Conservation (phyloP, 2,888 invertebrate species). For the Sussaba pulchella region DNA sequence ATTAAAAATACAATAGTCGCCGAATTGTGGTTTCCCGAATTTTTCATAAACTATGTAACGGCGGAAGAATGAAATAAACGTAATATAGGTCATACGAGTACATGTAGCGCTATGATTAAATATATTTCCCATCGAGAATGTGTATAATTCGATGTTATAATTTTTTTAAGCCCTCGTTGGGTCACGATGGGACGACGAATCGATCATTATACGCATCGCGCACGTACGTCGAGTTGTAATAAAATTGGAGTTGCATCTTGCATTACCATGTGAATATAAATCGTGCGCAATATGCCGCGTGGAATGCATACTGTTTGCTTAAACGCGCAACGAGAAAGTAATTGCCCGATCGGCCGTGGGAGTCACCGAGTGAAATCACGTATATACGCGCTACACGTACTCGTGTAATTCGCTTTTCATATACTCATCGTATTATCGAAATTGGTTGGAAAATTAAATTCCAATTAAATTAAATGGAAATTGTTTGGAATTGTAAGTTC, state of each 20-base stretch:
- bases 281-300: constrained; percentile 31
- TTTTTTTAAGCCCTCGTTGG: constrained; percentile 12
- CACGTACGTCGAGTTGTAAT: constrained; percentile 54
- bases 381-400: no score
- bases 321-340: constrained; percentile 49
- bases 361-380: neutral
- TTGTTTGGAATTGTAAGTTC: no score
- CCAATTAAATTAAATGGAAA: no score
- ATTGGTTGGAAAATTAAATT: no score
- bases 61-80: neutral
- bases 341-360: constrained; percentile 41
- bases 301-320: constrained; percentile 59
- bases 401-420: no score
- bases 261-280: constrained; percentile 65
- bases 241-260: constrained; percentile 39
- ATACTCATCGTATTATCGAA: no score
- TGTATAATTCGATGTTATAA: neutral
- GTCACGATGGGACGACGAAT: constrained; percentile 26
- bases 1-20: neutral
- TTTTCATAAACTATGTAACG: neutral
- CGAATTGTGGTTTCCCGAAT: no score
- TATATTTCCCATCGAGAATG: neutral
- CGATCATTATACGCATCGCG: constrained; percentile 34
- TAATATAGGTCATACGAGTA: no score
- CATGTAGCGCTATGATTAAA: no score